These are phyloP conservation scores for Oophaga pumilio DNA, from an alignment of 2,113 vertebrate species.

Conservation along the genomic window DNA sequence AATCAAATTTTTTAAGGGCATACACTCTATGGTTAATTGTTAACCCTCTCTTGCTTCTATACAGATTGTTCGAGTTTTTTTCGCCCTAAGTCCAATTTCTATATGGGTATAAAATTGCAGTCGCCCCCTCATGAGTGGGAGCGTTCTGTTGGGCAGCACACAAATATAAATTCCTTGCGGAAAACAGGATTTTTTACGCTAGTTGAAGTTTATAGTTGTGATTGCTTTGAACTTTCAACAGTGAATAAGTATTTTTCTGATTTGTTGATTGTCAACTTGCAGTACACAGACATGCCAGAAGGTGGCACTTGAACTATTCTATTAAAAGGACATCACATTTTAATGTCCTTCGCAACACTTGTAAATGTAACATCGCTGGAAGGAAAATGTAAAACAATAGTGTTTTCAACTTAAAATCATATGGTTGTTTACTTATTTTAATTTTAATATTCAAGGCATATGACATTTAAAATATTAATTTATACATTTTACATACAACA, in stretches of 20 bases:
- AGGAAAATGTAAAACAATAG: not conserved
- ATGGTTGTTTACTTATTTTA: not conserved
- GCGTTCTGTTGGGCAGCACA: not conserved
- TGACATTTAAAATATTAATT: not conserved
- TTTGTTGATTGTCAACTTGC: not conserved
- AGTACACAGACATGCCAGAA: slow-evolving; percentile 29
- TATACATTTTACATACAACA: not conserved
- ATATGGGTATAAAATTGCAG: not conserved
- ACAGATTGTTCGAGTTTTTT: not conserved
- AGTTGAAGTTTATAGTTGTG: not conserved
- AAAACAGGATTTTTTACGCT: not conserved
- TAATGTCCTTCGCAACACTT: not conserved
- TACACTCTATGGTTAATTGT: no score
- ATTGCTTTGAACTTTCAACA: not conserved
- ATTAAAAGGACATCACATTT: not conserved
- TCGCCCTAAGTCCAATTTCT: not conserved
- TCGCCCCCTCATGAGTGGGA: not conserved
- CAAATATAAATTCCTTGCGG: not conserved
- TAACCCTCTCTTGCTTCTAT: no score
- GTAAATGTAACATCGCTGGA: not conserved
- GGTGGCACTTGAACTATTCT: slow-evolving; percentile 46
- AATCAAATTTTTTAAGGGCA: no score
- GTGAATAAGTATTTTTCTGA: not conserved
- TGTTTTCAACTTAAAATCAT: not conserved
- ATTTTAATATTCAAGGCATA: not conserved